Percentiles rank a stretch among this genome's conserved stretches.
These are phyloP conservation scores for Tetranychus cinnabarinus DNA, from an alignment of 1,140 invertebrate genomes.

Conservation along the genomic window DNA sequence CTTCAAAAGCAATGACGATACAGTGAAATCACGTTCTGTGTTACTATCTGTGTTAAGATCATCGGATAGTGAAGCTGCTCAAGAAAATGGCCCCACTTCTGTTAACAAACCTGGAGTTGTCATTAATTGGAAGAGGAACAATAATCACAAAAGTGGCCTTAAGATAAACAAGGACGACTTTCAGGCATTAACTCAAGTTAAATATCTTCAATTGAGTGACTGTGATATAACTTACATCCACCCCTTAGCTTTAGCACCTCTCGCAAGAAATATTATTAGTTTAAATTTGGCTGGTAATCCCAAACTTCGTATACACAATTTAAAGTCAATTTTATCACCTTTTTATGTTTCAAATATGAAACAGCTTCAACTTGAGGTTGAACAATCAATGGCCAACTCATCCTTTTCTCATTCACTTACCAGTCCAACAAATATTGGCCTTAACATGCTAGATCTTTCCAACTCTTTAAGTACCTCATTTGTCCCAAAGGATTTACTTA, in stretches of 20 bases:
- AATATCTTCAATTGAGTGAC: slow-evolving; percentile 2
- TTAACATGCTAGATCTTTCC: slow-evolving; percentile 1
- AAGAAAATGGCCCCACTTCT: not conserved
- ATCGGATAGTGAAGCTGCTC: not conserved
- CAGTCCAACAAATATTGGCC: not conserved
- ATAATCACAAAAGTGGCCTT: not conserved
- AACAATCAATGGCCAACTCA: not conserved
- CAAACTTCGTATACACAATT: not conserved
- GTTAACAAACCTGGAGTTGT: not conserved
- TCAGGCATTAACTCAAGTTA: not conserved
- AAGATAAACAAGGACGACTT: slow-evolving; percentile 7
- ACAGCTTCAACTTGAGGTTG: not conserved
- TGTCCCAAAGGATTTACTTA: slow-evolving; percentile 3
- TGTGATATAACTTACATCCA: slow-evolving; percentile 4
- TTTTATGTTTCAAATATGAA: not conserved
- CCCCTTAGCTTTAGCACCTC: not conserved
- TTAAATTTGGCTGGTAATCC: slow-evolving; percentile 1
- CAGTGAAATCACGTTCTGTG: not conserved
- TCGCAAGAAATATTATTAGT: not conserved
- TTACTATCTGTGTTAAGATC: not conserved
- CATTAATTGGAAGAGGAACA: not conserved
- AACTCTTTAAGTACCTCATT: not conserved
- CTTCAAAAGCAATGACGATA: not conserved
- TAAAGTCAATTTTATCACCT: not conserved
- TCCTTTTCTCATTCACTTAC: not conserved